Conservation (phyloP, 2,113 vertebrate species). For the Neolamprologus variostigma region DNA sequence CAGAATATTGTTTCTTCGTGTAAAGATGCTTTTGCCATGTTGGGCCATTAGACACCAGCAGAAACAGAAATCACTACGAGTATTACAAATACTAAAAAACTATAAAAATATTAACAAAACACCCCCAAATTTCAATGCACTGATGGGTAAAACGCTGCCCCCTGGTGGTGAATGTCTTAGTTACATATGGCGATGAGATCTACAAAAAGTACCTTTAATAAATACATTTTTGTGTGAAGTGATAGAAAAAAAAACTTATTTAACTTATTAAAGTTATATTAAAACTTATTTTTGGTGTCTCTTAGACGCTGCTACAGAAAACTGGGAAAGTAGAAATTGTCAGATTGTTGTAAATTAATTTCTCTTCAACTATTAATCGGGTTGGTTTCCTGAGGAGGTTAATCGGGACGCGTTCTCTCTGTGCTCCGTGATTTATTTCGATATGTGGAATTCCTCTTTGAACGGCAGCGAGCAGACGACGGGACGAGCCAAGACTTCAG, state of each 20-base stretch:
- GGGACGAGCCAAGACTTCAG: neutral
- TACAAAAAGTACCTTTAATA: neutral
- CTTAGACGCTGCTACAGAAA: neutral
- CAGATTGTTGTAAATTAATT: neutral
- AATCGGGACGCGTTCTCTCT: neutral
- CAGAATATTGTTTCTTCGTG: rapidly evolving
- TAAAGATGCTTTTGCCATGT: neutral
- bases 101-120: neutral
- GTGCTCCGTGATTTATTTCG: neutral
- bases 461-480: neutral
- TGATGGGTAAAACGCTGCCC: neutral
- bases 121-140: neutral
- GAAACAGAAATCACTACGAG: neutral
- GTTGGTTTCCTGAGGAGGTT: neutral
- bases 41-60: neutral
- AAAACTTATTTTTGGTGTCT: neutral
- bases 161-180: neutral
- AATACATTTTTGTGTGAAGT: neutral
- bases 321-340: neutral
- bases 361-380: neutral
- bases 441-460: neutral
- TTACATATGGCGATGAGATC: rapidly evolving
- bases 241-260: neutral
- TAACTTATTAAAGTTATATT: too few species aligned
- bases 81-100: neutral